A percentile compares a stretch with the other conserved stretches of the same genome.
These are phyloP conservation scores for Gambusia affinis DNA, from an alignment of 2,113 vertebrate genomes.

Conservation along the genomic window DNA sequence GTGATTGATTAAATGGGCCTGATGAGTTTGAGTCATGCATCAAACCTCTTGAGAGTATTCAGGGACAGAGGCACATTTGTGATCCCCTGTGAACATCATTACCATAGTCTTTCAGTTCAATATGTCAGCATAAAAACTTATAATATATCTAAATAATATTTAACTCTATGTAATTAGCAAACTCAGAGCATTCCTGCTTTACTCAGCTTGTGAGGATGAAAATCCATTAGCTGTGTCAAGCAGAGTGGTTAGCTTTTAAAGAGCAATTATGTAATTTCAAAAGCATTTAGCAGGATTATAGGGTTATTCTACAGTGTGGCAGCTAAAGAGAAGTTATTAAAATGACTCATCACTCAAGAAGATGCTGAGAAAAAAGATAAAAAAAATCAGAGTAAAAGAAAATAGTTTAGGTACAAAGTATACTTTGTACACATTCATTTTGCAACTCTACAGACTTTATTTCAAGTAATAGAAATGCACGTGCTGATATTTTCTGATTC, in stretches of 20 bases:
- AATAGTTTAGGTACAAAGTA: neutral
- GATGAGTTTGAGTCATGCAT: conserved; percentile 37
- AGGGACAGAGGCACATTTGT: conserved; percentile 2
- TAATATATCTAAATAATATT: neutral
- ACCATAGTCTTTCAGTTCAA: neutral
- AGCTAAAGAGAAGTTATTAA: neutral
- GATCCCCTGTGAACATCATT: neutral
- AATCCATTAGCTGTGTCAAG: conserved; percentile 13
- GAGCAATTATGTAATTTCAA: conserved; percentile 16
- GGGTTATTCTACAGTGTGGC: conserved; percentile 3
- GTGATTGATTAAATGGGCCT: conserved; percentile 32
- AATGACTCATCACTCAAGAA: neutral
- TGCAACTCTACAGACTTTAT: neutral
- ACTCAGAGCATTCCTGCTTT: neutral
- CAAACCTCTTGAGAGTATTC: conserved; percentile 5
- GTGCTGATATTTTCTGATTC: neutral
- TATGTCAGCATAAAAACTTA: neutral
- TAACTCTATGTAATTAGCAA: neutral
- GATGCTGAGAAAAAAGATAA: neutral
- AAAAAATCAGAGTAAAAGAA: neutral
- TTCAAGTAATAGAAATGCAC: neutral
- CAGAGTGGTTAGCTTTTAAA: neutral
- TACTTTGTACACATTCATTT: neutral
- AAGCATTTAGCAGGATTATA: conserved; percentile 6
- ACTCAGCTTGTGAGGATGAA: neutral